Evolutionary conservation across 2,888 invertebrate genomes (phyloP), one percentile per base, ranked within the genome.

Genomic region (Arctia plantaginis): DNA sequence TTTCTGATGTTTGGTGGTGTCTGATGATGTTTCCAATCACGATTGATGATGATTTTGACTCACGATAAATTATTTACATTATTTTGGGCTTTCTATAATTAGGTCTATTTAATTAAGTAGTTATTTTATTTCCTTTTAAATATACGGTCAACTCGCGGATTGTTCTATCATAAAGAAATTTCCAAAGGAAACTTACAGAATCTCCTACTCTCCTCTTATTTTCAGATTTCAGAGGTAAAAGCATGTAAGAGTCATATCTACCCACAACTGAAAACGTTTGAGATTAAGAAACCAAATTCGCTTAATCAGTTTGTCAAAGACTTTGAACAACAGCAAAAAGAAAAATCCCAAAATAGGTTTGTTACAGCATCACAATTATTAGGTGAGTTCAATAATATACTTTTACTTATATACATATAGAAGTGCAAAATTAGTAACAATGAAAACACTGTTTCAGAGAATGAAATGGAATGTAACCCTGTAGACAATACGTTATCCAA

Each of bases 191-290:
- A 30, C 18, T 30, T 62, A 62, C 6, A 15, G 18, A 30, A 35
- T 20, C 13, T 68, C 8, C 51, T 69, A 15, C 67, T 35, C 51
- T 69, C 12, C 67, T 35, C 35, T 62, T 68, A 35, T 64, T 75
- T 73, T 66, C 84, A 97, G 97, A 96, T 97, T 88, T 91, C 97
- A 44, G 91, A 94, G 47, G 96, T 98, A 69, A 97, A 97, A 87
- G 96, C 96, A 76, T 93, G 93, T 79, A 97, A 87, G 78, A 92
- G 92, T 64, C 79, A 86, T 72, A 90, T 97, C 47, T 96, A 96
- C 86, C 96, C 97, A 13, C 88, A 94, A 59, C 89, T 97, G 41
- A 94, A 95, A 87, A 93, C 91, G 20, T 97, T 96, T 86, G 92
- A 96, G 80, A 96, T 97, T 0, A 94, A 91, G 75, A 96, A 96